Evolutionary conservation across 2,888 invertebrate genomes (phyloP), one percentile per base, ranked within the genome.

Genomic region (Xestoiulus laeticollis): DNA sequence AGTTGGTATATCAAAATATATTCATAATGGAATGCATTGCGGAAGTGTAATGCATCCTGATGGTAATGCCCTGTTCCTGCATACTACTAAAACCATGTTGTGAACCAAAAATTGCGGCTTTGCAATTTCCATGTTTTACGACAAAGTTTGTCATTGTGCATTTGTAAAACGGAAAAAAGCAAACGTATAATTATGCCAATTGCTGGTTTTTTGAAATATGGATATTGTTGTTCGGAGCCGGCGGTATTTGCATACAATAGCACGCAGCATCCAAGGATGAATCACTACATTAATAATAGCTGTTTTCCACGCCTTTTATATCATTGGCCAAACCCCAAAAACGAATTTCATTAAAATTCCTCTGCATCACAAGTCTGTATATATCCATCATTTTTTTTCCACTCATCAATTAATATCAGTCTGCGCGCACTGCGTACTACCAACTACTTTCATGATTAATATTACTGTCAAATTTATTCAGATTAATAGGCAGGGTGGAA

Each of bases 261-360:
- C 53, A 53, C 53, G 53, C 53, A 19, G n/a, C 53, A 53, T 53
- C 53, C 16, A 53, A 19, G 53, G 19, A 53, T 53, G 53, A 53
- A 53, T 53, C 53, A 53, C 53, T 53, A 53, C n/a, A 53, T 53
- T 53, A 53, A 53, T 53, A 53, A 53, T n/a, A n/a, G n/a, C n/a
- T 5, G 38, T 6, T 53, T 53, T 53, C 53, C 53, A 53, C 53
- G 53, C n/a, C 53, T 53, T 53, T 53, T 19, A 53, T 53, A 19
- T 16, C 53, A 53, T 53, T 53, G 16, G n/a, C n/a, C n/a, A 5
- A 48, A 48, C 48, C 48, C 48, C 48, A 48, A 16, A 53, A 53
- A 53, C 53, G 53, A 53, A 53, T 53, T 53, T 5, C 2, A 19
- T 19, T 53, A 53, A 53, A 53, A 53, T 53, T 53, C 53, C n/a